A percentile compares a stretch with the other conserved stretches of the same genome.
Evolutionary conservation across 2,888 invertebrate species (phyloP).

Genomic region (Agonopterix alstromeriana): DNA sequence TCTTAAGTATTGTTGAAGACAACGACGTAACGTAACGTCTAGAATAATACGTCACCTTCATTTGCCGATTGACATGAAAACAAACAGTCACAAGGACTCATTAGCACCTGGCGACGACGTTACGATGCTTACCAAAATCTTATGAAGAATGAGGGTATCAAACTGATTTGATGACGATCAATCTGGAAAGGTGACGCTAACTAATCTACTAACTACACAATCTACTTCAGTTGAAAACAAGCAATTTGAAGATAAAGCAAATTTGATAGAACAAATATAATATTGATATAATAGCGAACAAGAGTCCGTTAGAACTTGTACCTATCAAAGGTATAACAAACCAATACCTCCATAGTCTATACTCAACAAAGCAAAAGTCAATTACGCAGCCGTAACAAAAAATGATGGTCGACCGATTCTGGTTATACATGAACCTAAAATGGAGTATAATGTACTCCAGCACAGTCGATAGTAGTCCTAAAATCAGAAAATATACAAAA

Average conservation of each 20-base stretch:
- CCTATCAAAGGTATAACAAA: neutral
- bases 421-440: constrained; percentile 6
- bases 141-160: too few relatives aligned
- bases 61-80: neutral
- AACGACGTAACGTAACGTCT: constrained; percentile 1
- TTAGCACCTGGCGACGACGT: neutral
- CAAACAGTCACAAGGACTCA: constrained; percentile 1
- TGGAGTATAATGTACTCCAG: neutral
- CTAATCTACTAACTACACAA: too few relatives aligned
- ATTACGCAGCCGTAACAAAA: constrained; percentile 31
- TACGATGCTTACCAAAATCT: neutral
- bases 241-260: too few relatives aligned
- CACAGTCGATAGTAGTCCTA: neutral
- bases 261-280: too few relatives aligned
- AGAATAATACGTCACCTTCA: constrained; percentile 3
- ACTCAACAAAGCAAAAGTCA: constrained; percentile 13
- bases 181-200: too few relatives aligned
- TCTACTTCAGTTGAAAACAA: too few relatives aligned
- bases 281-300: too few relatives aligned
- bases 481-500: constrained; percentile 3
- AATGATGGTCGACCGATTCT: constrained; percentile 25
- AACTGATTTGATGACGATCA: too few relatives aligned
- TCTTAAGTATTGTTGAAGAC: neutral
- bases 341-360: neutral
- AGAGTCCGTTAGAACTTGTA: too few relatives aligned